Conservation (phyloP, 1,140 invertebrate genomes). For the Sitobion miscanthi region DNA sequence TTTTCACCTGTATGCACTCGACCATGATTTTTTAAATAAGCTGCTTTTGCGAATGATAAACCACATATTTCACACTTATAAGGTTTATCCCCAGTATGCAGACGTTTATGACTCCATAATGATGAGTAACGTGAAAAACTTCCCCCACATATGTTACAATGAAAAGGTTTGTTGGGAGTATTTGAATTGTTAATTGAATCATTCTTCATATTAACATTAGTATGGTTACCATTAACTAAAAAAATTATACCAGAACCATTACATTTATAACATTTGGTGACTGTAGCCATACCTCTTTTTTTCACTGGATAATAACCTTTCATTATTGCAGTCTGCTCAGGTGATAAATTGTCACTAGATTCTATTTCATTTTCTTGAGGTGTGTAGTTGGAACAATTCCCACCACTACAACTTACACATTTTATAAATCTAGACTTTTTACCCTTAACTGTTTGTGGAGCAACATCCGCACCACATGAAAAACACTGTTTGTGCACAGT, state of each 20-base stretch:
- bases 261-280: constrained; percentile 85
- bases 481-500: constrained; percentile 63
- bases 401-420: constrained; percentile 53
- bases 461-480: constrained; percentile 64
- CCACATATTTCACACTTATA: constrained; percentile 93
- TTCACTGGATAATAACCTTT: constrained; percentile 81
- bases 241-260: constrained; percentile 86
- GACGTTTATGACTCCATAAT: constrained; percentile 83
- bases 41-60: constrained; percentile 89
- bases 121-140: constrained; percentile 72
- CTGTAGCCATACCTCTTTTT: constrained; percentile 78
- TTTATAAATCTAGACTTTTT: constrained; percentile 61
- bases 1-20: constrained; percentile 81
- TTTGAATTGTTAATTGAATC: constrained; percentile 55
- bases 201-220: constrained; percentile 60
- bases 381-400: constrained; percentile 43
- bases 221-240: constrained; percentile 69
- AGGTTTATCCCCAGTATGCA: constrained; percentile 86
- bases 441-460: constrained; percentile 62
- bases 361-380: constrained; percentile 41
- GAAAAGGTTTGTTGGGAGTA: constrained; percentile 77
- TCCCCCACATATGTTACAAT: constrained; percentile 84
- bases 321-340: constrained; percentile 58
- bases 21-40: constrained; percentile 90
- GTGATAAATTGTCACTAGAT: constrained; percentile 45